A percentile compares a stretch with the other conserved stretches of the same genome.
These are phyloP conservation scores for Myotis findleyi DNA, from an alignment of 2,797 vertebrate species.

Conservation along the genomic window DNA sequence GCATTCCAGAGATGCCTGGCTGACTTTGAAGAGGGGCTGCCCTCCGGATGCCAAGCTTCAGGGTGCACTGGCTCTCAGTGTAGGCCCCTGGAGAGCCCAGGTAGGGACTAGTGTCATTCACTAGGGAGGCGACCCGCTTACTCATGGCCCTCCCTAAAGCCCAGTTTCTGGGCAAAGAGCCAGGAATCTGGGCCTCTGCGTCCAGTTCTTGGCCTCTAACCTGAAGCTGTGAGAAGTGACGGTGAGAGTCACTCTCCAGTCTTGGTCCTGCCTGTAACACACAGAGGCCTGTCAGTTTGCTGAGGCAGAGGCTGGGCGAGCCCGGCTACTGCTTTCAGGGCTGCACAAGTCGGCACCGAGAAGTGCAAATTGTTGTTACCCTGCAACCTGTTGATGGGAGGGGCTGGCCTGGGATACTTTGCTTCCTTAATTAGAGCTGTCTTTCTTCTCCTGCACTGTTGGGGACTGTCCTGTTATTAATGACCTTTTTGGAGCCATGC, in stretches of 20 bases:
- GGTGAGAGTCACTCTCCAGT: not conserved
- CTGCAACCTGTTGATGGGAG: constrained; percentile 64
- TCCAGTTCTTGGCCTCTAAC: not conserved
- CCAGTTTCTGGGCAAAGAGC: not conserved
- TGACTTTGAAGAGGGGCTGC: not conserved
- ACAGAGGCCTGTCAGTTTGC: not conserved
- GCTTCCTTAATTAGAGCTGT: constrained; percentile 78
- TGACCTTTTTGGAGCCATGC: constrained; percentile 85
- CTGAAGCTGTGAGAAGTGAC: not conserved
- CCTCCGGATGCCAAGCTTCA: not conserved
- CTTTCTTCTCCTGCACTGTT: constrained; percentile 83
- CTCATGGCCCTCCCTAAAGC: not conserved
- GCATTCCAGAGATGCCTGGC: not conserved
- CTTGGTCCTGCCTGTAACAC: not conserved
- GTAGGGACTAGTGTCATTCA: not conserved
- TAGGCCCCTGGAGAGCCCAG: not conserved
- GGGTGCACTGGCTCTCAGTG: not conserved
- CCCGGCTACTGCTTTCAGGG: not conserved
- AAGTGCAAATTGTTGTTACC: constrained; percentile 35
- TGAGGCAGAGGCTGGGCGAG: not conserved
- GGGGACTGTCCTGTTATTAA: constrained; percentile 83
- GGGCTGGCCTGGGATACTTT: constrained; percentile 76
- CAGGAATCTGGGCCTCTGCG: not conserved
- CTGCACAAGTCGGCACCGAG: not conserved
- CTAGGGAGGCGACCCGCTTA: not conserved